Conservation (phyloP, 92 coral and sea anemone species). For the Zoanthus gigantus region DNA sequence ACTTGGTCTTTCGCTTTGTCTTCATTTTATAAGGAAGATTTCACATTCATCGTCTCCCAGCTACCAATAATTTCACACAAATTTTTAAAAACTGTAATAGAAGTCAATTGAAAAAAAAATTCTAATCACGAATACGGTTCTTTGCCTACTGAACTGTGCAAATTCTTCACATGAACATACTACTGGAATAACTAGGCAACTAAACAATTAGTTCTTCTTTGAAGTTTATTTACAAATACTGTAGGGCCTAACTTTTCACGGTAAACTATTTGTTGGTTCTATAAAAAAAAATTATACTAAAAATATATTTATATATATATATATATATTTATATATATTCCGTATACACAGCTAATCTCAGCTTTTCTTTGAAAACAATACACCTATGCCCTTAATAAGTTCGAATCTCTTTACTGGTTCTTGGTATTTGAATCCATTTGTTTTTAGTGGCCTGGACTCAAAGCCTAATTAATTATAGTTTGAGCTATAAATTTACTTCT, state of each 20-base stretch:
- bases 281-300: conserved; percentile 44
- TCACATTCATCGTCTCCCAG: no score
- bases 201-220: not conserved
- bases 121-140: no score
- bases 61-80: no score
- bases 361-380: conserved; percentile 40
- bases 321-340: conserved; percentile 4
- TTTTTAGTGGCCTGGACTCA: not conserved
- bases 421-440: not conserved
- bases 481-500: not conserved
- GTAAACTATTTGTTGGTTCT: not conserved
- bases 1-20: no score
- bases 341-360: conserved; percentile 12
- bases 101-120: no score
- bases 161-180: no score
- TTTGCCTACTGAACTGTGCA: no score
- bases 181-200: not conserved
- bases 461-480: not conserved
- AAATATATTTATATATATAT: conserved; percentile 39
- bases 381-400: conserved; percentile 8
- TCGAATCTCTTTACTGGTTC: not conserved
- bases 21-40: no score
- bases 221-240: conserved; percentile 41
- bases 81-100: no score
- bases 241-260: conserved; percentile 23